These are phyloP conservation scores for Garra rufa DNA, from an alignment of 2,113 vertebrate species.

Conservation along the genomic window DNA sequence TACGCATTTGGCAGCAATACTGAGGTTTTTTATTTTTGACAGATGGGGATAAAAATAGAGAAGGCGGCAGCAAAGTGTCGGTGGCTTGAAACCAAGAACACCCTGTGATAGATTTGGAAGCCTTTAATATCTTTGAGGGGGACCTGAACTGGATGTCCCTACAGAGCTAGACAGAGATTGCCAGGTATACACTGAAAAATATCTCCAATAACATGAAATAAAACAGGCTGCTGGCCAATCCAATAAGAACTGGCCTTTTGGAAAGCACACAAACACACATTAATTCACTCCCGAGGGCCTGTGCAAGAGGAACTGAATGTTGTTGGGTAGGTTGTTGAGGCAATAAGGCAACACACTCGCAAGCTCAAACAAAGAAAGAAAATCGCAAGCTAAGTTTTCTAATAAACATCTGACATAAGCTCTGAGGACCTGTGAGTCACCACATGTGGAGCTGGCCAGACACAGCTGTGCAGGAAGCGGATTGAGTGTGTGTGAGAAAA, in stretches of 20 bases:
- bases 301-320: conserved; percentile 1
- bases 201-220: conserved; percentile 10
- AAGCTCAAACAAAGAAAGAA: not conserved
- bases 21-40: conserved; percentile 2
- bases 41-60: conserved; percentile 12
- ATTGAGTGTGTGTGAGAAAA: conserved; percentile 20
- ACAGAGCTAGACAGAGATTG: not conserved
- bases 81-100: conserved; percentile 26
- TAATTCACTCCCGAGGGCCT: not conserved
- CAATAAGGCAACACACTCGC: not conserved
- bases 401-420: conserved; percentile 5
- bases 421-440: conserved; percentile 31
- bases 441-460: conserved; percentile 46
- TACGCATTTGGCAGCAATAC: not conserved
- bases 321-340: not conserved
- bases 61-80: not conserved
- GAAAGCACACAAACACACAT: not conserved
- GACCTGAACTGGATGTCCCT: conserved; percentile 8
- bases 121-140: not conserved
- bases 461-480: conserved; percentile 40
- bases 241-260: conserved; percentile 17
- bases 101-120: not conserved
- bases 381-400: not conserved
- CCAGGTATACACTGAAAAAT: not conserved
- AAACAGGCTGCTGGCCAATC: not conserved